These are phyloP conservation scores for Ormyrus labotus DNA, from an alignment of 2,888 invertebrate species.

Conservation along the genomic window DNA sequence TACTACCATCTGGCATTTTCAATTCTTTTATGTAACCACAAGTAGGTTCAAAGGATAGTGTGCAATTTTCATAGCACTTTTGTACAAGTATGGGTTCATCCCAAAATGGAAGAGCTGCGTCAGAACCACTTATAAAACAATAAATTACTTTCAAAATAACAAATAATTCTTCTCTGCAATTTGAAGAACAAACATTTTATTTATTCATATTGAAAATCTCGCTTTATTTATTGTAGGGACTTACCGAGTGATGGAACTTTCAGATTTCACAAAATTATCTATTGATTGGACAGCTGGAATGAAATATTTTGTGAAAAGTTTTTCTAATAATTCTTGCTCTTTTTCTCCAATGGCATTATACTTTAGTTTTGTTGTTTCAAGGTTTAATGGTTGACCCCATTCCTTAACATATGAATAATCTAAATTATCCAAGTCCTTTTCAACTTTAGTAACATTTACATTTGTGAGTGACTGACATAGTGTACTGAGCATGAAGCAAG, in stretches of 20 bases:
- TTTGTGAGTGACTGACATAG: constrained; percentile 80
- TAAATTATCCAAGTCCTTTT: constrained; percentile 80
- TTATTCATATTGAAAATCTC: background rate
- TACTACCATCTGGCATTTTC: constrained; percentile 82
- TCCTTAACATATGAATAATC: constrained; percentile 85
- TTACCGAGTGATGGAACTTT: constrained; percentile 47
- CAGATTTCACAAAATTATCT: constrained; percentile 75
- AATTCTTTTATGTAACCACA: constrained; percentile 68
- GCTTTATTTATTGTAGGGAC: background rate
- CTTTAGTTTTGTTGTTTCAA: constrained; percentile 81
- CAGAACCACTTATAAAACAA: constrained; percentile 80
- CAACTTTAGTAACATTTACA: constrained; percentile 79
- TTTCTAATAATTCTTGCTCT: constrained; percentile 83
- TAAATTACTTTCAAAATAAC: constrained; percentile 83
- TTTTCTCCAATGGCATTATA: constrained; percentile 87
- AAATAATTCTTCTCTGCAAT: constrained; percentile 82
- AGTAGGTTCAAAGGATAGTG: constrained; percentile 62
- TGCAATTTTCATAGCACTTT: constrained; percentile 73
- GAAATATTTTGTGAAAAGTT: constrained; percentile 82
- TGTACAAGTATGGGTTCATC: constrained; percentile 77
- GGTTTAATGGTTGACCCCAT: constrained; percentile 87
- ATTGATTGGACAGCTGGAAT: constrained; percentile 81
- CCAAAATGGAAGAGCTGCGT: constrained; percentile 84
- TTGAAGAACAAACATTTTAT: too few relatives aligned
- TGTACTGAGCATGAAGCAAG: constrained; percentile 79